A percentile compares a stretch with the other conserved stretches of the same genome.
These are phyloP conservation scores for Drosophila nr. fundita DNA, from an alignment of 2,888 invertebrate species.

Conservation along the genomic window DNA sequence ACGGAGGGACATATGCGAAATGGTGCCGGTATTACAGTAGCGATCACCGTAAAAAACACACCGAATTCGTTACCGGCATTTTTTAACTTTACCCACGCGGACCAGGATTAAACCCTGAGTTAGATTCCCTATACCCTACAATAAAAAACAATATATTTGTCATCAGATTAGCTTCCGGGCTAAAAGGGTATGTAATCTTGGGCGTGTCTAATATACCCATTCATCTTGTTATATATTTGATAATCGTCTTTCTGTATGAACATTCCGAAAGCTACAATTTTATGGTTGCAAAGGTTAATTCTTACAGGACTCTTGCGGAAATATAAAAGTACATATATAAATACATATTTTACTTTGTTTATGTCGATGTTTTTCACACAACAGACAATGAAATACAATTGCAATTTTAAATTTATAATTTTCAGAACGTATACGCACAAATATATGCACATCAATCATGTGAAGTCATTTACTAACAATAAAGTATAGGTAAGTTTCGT, in stretches of 20 bases:
- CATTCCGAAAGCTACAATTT: background rate
- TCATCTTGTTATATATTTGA: background rate
- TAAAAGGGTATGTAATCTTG: background rate
- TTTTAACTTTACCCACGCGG: too few relatives aligned
- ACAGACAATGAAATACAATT: background rate
- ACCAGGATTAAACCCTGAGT: background rate
- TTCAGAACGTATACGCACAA: conserved; percentile 1
- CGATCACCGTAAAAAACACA: background rate
- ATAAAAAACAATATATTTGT: background rate
- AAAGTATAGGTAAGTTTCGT: background rate
- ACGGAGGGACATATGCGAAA: background rate
- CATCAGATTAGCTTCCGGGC: background rate
- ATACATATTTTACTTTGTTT: background rate
- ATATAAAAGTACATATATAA: background rate
- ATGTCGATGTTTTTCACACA: background rate
- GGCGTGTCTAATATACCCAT: background rate
- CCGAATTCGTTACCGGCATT: background rate
- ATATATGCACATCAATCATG: background rate
- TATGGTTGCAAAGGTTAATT: background rate
- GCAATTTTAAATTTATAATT: background rate
- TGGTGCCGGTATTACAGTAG: too few relatives aligned
- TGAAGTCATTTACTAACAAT: background rate
- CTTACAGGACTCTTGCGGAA: background rate
- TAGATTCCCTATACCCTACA: background rate
- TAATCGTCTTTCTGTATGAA: background rate